Base-by-base conservation (phyloP, 2,888 invertebrate species). In the Stenotaenia linearis region DNA sequence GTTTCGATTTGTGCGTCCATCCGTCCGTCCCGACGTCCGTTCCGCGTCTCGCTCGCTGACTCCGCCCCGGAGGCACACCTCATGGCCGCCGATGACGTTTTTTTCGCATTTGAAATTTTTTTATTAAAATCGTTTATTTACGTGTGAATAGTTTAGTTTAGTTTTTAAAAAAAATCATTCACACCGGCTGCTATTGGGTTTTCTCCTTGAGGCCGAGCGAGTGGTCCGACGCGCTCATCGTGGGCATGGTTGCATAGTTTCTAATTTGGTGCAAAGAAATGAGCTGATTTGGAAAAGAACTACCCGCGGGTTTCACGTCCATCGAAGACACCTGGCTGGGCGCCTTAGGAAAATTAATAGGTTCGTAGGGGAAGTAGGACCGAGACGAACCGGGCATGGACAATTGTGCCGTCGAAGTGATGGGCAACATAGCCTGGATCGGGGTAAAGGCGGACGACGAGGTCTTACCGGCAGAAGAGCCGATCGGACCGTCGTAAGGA, bases 251-350 rank as follows among this genome's bases (percentile, higher is more conserved):
- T 82, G 95, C 95, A 88, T 96, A 97, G 88, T 97, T 97, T 87
- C 97, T 91, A 85, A 97, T 97, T 89, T 97, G 97, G 88, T 97
- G 97, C 83, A 97, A 90, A 83, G 96, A 95, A 87, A 96, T 96
- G 88, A 96, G 89, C 87, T 96, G 96, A 87, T 96, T 96, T 81
- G 96, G 96, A 87, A 96, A 96, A 77, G 89, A 88, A 85, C 89
- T 89, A 80, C 85, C 84, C 81, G 90, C 88, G 61, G 84, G 82
- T 80, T 85, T 86, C 81, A 85, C 84, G 81, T 85, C 85, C 85
- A 85, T 85, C 56, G 85, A 82, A 77, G 84, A 82, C 84, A 85
- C 83, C 74, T 84, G 85, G 79, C 84, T 83, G 78, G 84, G 82
- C 25, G 86, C 90, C 85, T 92, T 92, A 85, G 93, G 94, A 89